Evolutionary conservation across 2,797 vertebrate genomes (phyloP).

Genomic region (Botia almorhae): DNA sequence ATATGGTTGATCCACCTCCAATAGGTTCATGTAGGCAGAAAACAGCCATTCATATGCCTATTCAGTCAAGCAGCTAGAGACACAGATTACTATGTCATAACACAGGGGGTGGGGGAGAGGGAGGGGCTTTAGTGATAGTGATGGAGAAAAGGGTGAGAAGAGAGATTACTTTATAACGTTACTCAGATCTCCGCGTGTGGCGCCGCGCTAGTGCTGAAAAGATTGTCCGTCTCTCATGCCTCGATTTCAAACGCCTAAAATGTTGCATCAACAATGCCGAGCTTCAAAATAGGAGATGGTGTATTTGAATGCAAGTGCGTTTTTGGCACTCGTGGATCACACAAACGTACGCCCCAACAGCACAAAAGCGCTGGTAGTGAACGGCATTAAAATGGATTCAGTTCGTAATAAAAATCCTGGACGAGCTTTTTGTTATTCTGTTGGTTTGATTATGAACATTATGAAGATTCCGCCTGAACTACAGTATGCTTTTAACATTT

Average conservation of each 20-base stretch:
- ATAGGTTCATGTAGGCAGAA: slow-evolving; percentile 99
- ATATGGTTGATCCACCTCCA: slow-evolving; percentile 95
- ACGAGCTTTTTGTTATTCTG: no score
- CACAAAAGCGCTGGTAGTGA: slow-evolving; percentile 8
- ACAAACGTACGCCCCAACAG: background rate
- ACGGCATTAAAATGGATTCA: background rate
- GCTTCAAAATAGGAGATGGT: slow-evolving; percentile 2
- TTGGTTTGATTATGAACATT: no score
- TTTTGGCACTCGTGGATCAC: background rate
- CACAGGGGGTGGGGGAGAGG: slow-evolving; percentile 53
- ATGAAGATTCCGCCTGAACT: no score
- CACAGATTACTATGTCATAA: slow-evolving; percentile 97
- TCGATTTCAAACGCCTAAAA: slow-evolving; percentile 23
- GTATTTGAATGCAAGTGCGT: slow-evolving; percentile 4
- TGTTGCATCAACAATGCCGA: background rate
- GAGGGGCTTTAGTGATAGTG: slow-evolving; percentile 42
- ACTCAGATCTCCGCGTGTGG: slow-evolving; percentile 48
- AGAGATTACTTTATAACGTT: slow-evolving; percentile 45
- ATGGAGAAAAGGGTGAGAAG: slow-evolving; percentile 38
- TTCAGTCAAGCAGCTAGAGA: slow-evolving; percentile 87
- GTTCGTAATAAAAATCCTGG: background rate
- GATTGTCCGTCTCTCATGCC: slow-evolving; percentile 24
- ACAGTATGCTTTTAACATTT: no score
- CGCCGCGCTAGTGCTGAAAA: slow-evolving; percentile 9
- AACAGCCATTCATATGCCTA: slow-evolving; percentile 92